Percentiles rank a stretch among this genome's conserved stretches.
Conservation (phyloP, 2,113 vertebrate genomes). For the Prionailurus viverrinus region DNA sequence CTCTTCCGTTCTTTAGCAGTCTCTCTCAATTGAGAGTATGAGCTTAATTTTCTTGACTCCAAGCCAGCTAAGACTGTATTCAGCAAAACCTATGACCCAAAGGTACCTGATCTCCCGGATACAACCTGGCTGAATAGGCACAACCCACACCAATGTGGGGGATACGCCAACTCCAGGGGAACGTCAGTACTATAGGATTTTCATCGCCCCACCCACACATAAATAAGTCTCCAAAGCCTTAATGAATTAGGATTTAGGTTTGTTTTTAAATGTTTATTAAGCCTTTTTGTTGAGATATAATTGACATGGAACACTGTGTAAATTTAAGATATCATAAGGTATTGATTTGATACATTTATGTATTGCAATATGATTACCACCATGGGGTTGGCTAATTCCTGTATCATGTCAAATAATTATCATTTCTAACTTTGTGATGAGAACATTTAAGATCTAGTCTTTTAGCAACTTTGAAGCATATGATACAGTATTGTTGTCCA, state of each 20-base stretch:
- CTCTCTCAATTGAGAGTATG: not conserved
- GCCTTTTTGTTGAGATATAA: not conserved
- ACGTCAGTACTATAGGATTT: not conserved
- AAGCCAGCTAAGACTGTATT: not conserved
- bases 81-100: not conserved
- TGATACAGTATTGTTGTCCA: too few relatives aligned
- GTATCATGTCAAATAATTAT: not conserved
- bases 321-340: not conserved
- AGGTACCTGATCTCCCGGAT: not conserved
- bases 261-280: not conserved
- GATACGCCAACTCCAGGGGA: not conserved
- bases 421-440: not conserved
- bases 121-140: not conserved
- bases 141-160: rapidly evolving
- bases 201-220: rapidly evolving
- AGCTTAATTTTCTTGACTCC: not conserved
- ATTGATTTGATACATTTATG: not conserved
- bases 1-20: not conserved
- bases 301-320: not conserved
- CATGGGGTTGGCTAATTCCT: not conserved
- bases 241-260: not conserved
- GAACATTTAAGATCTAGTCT: not conserved
- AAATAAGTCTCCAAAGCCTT: not conserved
- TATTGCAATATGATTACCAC: not conserved
- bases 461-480: not conserved